These are phyloP conservation scores for Drosophila nr. perissopoda DNA, from an alignment of 2,888 invertebrate species.

Conservation along the genomic window DNA sequence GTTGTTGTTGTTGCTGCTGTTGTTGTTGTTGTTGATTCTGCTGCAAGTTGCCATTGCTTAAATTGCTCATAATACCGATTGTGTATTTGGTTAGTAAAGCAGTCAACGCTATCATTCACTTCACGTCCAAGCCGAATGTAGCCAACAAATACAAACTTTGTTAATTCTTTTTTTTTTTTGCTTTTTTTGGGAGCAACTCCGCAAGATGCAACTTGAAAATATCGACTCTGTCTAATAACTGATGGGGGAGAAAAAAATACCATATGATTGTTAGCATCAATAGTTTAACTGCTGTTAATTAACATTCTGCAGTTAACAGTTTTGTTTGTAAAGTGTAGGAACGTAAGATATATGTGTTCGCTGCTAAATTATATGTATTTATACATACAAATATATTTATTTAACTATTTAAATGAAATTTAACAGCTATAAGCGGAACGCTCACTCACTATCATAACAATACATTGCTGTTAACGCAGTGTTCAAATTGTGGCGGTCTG, in stretches of 20 bases:
- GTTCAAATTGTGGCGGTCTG: conserved; percentile 1
- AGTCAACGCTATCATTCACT: conserved; percentile 85
- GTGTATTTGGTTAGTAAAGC: conserved; percentile 84
- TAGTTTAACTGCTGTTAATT: conserved; percentile 23
- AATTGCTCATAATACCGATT: conserved; percentile 84
- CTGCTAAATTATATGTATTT: not conserved
- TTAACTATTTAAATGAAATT: not conserved
- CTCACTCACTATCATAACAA: not conserved
- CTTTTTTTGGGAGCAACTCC: conserved; percentile 31
- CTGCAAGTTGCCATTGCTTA: conserved; percentile 77
- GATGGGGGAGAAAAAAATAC: conserved; percentile 16
- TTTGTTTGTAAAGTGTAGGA: not conserved
- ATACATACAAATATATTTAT: not conserved
- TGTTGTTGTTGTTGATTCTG: conserved; percentile 62
- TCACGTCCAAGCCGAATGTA: conserved; percentile 54
- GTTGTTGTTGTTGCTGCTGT: conserved; percentile 47
- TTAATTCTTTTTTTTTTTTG: not conserved
- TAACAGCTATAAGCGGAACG: not conserved
- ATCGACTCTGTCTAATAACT: conserved; percentile 33
- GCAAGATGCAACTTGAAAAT: conserved; percentile 37
- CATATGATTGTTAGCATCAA: conserved; percentile 32
- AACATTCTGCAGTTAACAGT: conserved; percentile 11
- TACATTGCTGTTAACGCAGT: not conserved
- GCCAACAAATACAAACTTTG: conserved; percentile 30
- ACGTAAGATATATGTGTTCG: not conserved